Evolutionary conservation across 2,888 invertebrate species (phyloP).

Genomic region (Pseudeuparius sepicola): DNA sequence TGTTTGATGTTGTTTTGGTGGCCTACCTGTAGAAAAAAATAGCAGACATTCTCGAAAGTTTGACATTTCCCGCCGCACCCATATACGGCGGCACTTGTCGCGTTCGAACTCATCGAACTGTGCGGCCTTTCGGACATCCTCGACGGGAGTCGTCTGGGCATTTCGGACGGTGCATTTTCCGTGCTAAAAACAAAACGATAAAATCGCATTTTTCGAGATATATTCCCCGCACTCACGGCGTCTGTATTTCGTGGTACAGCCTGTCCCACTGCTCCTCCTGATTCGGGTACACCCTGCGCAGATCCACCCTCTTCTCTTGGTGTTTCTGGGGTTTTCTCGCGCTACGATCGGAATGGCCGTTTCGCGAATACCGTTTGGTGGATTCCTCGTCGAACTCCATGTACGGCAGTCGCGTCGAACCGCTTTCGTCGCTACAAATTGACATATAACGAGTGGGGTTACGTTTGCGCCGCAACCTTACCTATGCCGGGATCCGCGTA

Average conservation of each 20-base stretch:
- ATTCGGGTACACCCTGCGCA: conserved; percentile 27
- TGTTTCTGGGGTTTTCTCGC: conserved; percentile 19
- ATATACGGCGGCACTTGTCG: conserved; percentile 46
- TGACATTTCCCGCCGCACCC: conserved; percentile 62
- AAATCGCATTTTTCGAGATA: conserved; percentile 1
- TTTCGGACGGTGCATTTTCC: conserved; percentile 23
- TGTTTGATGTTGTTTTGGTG: too few relatives aligned
- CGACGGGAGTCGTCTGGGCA: conserved; percentile 22
- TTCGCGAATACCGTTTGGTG: conserved; percentile 26
- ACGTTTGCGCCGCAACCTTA: too few relatives aligned
- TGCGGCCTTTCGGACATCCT: conserved; percentile 32
- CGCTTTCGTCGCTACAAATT: conserved; percentile 36
- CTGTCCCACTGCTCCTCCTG: conserved; percentile 26
- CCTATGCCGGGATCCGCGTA: conserved; percentile 26
- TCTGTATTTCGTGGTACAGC: conserved; percentile 30
- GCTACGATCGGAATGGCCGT: conserved; percentile 24
- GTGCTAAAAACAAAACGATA: conserved; percentile 19
- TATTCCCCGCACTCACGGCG: conserved; percentile 24
- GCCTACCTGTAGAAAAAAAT: conserved; percentile 57
- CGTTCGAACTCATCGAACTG: conserved; percentile 36
- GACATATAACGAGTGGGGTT: too few relatives aligned
- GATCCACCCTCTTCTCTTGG: conserved; percentile 21
- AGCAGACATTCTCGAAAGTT: conserved; percentile 61
- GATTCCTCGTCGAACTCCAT: conserved; percentile 31
- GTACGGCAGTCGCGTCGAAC: conserved; percentile 31